Percentiles rank a stretch among this genome's conserved stretches.
Conservation (phyloP, 1,140 invertebrate genomes). For the Zelostemma sp. region DNA sequence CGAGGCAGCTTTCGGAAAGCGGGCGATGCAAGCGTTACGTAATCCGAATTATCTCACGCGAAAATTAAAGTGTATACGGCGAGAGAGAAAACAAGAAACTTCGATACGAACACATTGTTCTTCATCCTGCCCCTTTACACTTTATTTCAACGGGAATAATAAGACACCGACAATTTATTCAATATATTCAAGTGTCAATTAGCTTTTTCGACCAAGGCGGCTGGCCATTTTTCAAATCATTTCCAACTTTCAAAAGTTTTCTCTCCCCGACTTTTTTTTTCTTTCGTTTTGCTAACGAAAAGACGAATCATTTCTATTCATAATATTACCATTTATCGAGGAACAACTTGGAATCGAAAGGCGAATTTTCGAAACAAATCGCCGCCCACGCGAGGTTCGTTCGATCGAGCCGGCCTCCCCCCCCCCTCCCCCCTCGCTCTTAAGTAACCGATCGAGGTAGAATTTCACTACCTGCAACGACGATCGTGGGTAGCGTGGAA, state of each 20-base stretch:
- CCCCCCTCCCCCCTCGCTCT: background rate
- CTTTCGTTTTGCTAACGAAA: too few relatives aligned
- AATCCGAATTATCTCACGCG: conserved; percentile 28
- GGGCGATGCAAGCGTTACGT: conserved; percentile 14
- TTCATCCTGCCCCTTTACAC: too few relatives aligned
- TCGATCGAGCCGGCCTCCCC: conserved; percentile 24
- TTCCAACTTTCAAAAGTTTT: too few relatives aligned
- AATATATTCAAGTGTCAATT: too few relatives aligned
- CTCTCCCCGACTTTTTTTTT: too few relatives aligned
- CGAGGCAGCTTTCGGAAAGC: conserved; percentile 13
- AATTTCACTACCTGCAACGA: conserved; percentile 52
- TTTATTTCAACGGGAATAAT: too few relatives aligned
- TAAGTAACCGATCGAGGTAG: conserved; percentile 26
- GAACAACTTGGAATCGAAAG: too few relatives aligned
- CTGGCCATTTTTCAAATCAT: too few relatives aligned
- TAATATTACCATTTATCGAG: too few relatives aligned
- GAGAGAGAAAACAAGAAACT: conserved; percentile 20
- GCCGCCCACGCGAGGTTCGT: conserved; percentile 29
- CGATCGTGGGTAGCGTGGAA: conserved; percentile 52
- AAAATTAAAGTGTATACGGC: conserved; percentile 34
- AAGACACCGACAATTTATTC: too few relatives aligned
- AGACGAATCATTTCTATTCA: too few relatives aligned
- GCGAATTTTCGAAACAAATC: conserved; percentile 7
- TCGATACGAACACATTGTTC: background rate
- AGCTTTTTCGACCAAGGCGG: too few relatives aligned